These are phyloP conservation scores for Sitta carolinensis DNA, from an alignment of 2,797 vertebrate genomes.

Conservation along the genomic window DNA sequence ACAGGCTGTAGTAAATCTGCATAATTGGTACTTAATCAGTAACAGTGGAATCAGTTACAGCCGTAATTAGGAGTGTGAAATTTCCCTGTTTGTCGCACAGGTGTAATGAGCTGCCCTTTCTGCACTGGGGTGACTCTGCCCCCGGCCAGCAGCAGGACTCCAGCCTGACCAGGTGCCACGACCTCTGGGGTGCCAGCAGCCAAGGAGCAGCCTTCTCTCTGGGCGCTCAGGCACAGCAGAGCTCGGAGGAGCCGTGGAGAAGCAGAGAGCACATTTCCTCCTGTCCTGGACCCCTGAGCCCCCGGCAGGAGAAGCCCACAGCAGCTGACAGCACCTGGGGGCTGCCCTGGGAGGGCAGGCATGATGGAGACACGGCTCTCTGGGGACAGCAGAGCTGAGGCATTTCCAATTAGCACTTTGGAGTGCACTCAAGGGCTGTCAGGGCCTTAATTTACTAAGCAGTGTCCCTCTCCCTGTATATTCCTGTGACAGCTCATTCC, in stretches of 20 bases:
- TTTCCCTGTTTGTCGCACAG: neutral
- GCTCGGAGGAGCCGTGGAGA: neutral
- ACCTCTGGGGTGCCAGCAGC: neutral
- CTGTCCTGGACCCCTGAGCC: neutral
- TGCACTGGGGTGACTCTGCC: neutral
- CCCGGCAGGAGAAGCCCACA: neutral
- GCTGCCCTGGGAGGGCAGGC: neutral
- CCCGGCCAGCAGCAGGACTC: neutral
- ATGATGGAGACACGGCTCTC: neutral
- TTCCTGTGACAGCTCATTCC: constrained; percentile 57
- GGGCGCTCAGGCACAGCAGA: neutral
- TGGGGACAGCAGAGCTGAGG: constrained; percentile 27
- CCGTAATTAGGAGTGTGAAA: neutral
- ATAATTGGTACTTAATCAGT: constrained; percentile 5
- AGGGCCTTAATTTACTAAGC: constrained; percentile 47
- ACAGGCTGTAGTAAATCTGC: constrained; percentile 3
- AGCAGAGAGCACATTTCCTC: neutral
- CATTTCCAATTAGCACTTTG: constrained; percentile 60
- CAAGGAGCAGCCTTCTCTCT: neutral
- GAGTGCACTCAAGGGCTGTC: constrained; percentile 56
- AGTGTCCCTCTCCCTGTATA: constrained; percentile 19
- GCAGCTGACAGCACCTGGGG: neutral
- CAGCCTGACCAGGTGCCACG: neutral
- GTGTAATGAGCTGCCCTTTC: neutral
- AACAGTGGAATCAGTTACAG: neutral